Evolutionary conservation across 1,140 invertebrate species (phyloP).

Genomic region (Laupala kohalensis): DNA sequence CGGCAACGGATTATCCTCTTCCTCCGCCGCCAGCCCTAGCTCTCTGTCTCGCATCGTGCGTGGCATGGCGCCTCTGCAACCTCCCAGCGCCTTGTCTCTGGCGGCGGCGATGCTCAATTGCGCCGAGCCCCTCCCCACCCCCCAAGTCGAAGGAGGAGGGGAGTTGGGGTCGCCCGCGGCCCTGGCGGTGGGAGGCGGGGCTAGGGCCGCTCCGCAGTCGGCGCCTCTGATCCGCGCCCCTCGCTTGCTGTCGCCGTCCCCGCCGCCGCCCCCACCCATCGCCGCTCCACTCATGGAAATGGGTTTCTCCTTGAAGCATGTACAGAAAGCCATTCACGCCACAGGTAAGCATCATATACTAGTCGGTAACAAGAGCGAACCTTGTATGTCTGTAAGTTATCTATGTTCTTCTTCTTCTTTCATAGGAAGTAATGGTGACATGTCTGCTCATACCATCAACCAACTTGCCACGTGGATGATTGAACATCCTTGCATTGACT

Average conservation of each 20-base stretch:
- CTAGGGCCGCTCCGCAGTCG: slow-evolving; percentile 18
- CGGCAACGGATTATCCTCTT: too few species aligned
- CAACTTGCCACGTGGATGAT: slow-evolving; percentile 53
- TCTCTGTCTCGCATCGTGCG: slow-evolving; percentile 12
- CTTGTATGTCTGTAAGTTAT: too few species aligned
- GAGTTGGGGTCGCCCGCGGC: slow-evolving; percentile 2
- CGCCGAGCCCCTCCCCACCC: slow-evolving; percentile 10
- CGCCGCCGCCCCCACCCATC: slow-evolving; percentile 35
- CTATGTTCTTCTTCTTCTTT: background rate
- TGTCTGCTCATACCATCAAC: slow-evolving; percentile 40
- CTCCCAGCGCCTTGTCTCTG: slow-evolving; percentile 25
- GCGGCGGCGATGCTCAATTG: slow-evolving; percentile 18
- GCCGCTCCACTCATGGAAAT: slow-evolving; percentile 44
- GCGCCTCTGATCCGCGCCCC: slow-evolving; percentile 16
- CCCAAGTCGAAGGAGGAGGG: too few species aligned
- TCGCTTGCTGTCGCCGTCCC: slow-evolving; percentile 30
- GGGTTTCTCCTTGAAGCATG: slow-evolving; percentile 46
- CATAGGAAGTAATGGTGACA: slow-evolving; percentile 35
- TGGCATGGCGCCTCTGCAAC: slow-evolving; percentile 20
- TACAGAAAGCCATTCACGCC: slow-evolving; percentile 41
- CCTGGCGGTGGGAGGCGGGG: too few species aligned
- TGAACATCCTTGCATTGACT: slow-evolving; percentile 40
- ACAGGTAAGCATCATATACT: slow-evolving; percentile 32
- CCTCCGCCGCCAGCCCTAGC: slow-evolving; percentile 5
- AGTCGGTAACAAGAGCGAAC: too few species aligned